Conservation (phyloP, 30 jellyfish, hydroid and myxozoan genomes). For the Nemopilema nomurai region DNA sequence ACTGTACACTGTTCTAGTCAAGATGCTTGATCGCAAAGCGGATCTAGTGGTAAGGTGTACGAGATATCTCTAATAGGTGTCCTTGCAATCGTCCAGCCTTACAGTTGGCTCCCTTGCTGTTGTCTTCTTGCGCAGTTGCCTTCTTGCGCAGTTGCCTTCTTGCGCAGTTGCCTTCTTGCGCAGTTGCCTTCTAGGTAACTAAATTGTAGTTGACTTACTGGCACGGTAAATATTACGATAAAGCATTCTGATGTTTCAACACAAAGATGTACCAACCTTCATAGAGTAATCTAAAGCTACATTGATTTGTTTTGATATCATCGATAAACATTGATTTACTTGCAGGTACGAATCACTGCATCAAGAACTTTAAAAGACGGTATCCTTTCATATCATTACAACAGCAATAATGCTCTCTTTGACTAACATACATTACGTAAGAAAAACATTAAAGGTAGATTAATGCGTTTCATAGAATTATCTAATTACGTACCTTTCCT, state of each 20-base stretch:
- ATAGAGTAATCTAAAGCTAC: not conserved
- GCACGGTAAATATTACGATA: too few relatives aligned
- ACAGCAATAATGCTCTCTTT: not conserved
- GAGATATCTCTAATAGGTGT: too few relatives aligned
- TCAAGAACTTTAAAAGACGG: slow-evolving; percentile 51
- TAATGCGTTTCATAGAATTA: not conserved
- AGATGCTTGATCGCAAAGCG: slow-evolving; percentile 38
- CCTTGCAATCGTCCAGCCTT: not conserved
- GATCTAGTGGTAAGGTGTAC: slow-evolving; percentile 65
- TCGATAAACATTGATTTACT: not conserved
- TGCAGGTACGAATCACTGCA: slow-evolving; percentile 63
- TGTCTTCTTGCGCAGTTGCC: too few relatives aligned
- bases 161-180: too few relatives aligned
- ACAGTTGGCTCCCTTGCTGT: not conserved
- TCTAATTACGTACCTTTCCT: too few relatives aligned
- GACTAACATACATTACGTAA: not conserved
- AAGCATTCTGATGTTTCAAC: too few relatives aligned
- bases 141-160: too few relatives aligned
- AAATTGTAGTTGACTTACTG: too few relatives aligned
- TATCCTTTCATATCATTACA: slow-evolving; percentile 17
- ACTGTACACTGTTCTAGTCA: slow-evolving; percentile 50
- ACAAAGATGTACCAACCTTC: too few relatives aligned
- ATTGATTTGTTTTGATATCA: not conserved
- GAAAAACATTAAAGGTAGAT: not conserved
- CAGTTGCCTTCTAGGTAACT: too few relatives aligned